Percentiles rank a stretch among this genome's conserved stretches.
These are phyloP conservation scores for Serranus cabrilla DNA, from an alignment of 2,797 vertebrate species.

Conservation along the genomic window DNA sequence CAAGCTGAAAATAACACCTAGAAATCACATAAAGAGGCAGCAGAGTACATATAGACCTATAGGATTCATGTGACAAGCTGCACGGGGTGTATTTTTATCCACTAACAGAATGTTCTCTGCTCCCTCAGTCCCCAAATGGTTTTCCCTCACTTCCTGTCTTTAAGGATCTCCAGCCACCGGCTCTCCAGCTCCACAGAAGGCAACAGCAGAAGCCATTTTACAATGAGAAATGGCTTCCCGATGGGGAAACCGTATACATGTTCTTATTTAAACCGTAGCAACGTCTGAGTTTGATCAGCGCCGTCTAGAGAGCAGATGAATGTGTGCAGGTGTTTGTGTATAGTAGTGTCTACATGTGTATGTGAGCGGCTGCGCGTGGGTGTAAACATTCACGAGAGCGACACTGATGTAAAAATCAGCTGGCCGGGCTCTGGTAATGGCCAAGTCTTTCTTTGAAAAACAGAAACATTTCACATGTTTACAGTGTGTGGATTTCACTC, in stretches of 20 bases:
- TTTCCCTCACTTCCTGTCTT: constrained; percentile 78
- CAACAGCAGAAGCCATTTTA: constrained; percentile 60
- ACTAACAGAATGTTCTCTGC: constrained; percentile 51
- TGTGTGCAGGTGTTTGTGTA: constrained; percentile 63
- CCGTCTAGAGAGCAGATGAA: constrained; percentile 49
- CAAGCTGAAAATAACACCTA: constrained; percentile 54
- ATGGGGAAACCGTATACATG: constrained; percentile 57
- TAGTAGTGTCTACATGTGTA: constrained; percentile 11
- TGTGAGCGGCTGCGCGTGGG: constrained; percentile 25
- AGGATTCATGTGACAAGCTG: constrained; percentile 52
- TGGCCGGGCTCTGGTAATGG: constrained; percentile 47
- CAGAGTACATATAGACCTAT: constrained; percentile 28
- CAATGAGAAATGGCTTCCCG: constrained; percentile 63
- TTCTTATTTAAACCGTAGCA: constrained; percentile 62
- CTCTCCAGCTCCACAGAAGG: constrained; percentile 42
- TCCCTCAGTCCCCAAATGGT: constrained; percentile 66
- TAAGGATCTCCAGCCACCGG: constrained; percentile 60
- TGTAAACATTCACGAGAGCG: constrained; percentile 45
- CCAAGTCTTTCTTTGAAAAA: constrained; percentile 48
- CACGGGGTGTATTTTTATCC: constrained; percentile 67
- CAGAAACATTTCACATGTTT: constrained; percentile 69
- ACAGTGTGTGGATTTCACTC: constrained; percentile 53
- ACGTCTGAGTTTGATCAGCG: constrained; percentile 58
- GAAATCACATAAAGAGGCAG: constrained; percentile 36
- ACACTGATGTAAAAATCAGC: constrained; percentile 77